phyloP scores from a whole-genome alignment of 2,888 invertebrate genomes.

The Rhagophthalmus giganteus region DNA sequence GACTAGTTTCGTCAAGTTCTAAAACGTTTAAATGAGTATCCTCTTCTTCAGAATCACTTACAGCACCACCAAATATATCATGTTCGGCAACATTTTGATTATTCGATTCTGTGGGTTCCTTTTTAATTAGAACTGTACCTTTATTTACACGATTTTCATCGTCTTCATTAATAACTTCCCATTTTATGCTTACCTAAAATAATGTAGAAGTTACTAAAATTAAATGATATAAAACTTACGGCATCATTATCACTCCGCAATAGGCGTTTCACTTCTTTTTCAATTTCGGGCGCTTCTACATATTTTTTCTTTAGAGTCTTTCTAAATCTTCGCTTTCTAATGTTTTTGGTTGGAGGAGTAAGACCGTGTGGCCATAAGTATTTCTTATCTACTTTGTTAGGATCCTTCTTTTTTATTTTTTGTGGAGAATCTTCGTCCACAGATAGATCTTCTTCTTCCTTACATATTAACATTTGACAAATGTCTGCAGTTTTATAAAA shows the following conservation, averaged over 20 bases:
- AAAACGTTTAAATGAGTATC: slow-evolving; percentile 69
- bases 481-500: slow-evolving; percentile 98
- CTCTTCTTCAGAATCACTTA: slow-evolving; percentile 86
- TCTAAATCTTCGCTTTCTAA: slow-evolving; percentile 86
- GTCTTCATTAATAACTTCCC: slow-evolving; percentile 88
- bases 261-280: slow-evolving; percentile 94
- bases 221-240: slow-evolving; percentile 55
- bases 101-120: slow-evolving; percentile 47
- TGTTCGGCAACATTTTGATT: slow-evolving; percentile 65
- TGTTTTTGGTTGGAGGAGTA: slow-evolving; percentile 95
- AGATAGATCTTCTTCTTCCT: slow-evolving; percentile 81
- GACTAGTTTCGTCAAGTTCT: slow-evolving; percentile 79
- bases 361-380: slow-evolving; percentile 94
- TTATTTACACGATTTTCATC: slow-evolving; percentile 65
- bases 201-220: slow-evolving; percentile 1
- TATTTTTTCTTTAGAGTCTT: slow-evolving; percentile 96
- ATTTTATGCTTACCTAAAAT: slow-evolving; percentile 64
- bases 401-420: slow-evolving; percentile 83
- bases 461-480: slow-evolving; percentile 88
- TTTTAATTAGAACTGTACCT: slow-evolving; percentile 52
- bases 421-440: slow-evolving; percentile 78
- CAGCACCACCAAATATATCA: slow-evolving; percentile 90
- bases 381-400: slow-evolving; percentile 80
- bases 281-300: slow-evolving; percentile 96
- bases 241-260: slow-evolving; percentile 92